Evolutionary conservation across 2,888 invertebrate genomes (phyloP), one percentile per base, ranked within the genome.

Genomic region (Apeira syringaria): DNA sequence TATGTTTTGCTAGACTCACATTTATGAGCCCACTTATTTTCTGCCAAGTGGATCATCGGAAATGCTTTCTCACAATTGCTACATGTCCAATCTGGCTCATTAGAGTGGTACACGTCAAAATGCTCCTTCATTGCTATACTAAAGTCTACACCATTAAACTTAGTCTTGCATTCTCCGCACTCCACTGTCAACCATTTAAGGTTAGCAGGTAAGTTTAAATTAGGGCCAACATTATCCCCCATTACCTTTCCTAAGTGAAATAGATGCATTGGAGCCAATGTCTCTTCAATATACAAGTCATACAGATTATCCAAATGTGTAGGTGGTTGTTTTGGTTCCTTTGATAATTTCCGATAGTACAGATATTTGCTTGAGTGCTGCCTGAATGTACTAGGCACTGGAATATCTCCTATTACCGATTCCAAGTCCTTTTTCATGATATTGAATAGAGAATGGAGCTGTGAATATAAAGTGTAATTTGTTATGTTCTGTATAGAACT

Each of bases 251-350:
- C 47, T 0, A 75, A 22, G 7, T 42, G 26, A 1, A 68, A 56
- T 1, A 47, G 10, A 11, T 61, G 59, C 5, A 54, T 50, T 0
- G 84, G 83, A 1, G 53, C 34, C 0, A 74, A 5, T 0, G 56
- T 63, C 39, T 86, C 85, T 47, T 82, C 66, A 0, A 86, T 30
- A 15, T 74, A 74, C 2, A 84, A 42, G 44, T 84, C 78, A 32
- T 71, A 20, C 0, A 11, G 2, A 70, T 5, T 59, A 47, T 0
- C 33, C 6, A 4, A 37, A 38, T 1, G 39, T 15, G 0, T 26
- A 37, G 0, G 12, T 3, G 5, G 5, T 2, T 7, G 2, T 8
- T 17, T 26, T 1, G 22, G 25, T 42, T 77, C 67, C 1, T 60
- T 47, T 3, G 50, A 68, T 13, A 83, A 54, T 47, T 76, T 72